These are phyloP conservation scores for Epirrhoe tristata DNA, from an alignment of 2,888 invertebrate genomes.

Conservation along the genomic window DNA sequence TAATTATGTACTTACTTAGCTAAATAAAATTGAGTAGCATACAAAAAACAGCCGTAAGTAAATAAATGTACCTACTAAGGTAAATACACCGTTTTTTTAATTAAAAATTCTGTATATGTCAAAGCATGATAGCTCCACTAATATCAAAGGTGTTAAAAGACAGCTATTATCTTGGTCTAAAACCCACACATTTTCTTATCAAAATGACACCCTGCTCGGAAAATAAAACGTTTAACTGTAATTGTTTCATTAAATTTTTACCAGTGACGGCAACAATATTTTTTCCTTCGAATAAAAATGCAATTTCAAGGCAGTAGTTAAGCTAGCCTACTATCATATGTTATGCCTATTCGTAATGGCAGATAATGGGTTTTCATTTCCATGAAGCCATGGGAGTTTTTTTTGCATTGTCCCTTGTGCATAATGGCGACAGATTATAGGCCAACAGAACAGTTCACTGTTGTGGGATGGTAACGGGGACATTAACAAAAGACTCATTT, in stretches of 20 bases:
- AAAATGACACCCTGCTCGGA: slow-evolving; percentile 35
- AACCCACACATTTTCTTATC: slow-evolving; percentile 32
- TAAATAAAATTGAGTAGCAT: too few species aligned
- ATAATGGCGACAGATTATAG: slow-evolving; percentile 62
- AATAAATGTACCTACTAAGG: background rate
- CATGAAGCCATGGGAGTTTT: slow-evolving; percentile 68
- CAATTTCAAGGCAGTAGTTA: slow-evolving; percentile 44
- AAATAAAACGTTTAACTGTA: slow-evolving; percentile 39
- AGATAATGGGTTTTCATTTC: slow-evolving; percentile 72
- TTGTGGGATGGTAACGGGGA: slow-evolving; percentile 72
- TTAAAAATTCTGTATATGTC: slow-evolving; percentile 18
- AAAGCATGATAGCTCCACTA: slow-evolving; percentile 23
- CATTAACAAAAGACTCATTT: slow-evolving; percentile 69
- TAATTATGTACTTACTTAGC: too few species aligned
- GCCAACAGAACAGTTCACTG: slow-evolving; percentile 68
- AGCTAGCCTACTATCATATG: slow-evolving; percentile 39
- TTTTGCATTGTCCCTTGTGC: slow-evolving; percentile 74
- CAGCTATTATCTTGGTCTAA: slow-evolving; percentile 33
- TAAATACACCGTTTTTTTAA: background rate
- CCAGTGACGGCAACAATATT: slow-evolving; percentile 46
- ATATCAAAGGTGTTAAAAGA: slow-evolving; percentile 30
- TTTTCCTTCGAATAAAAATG: slow-evolving; percentile 54
- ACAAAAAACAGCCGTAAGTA: background rate
- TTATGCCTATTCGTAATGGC: slow-evolving; percentile 58
- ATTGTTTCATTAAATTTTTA: slow-evolving; percentile 51